Conservation (phyloP, 2,888 invertebrate species). For the Pecten maximus region DNA sequence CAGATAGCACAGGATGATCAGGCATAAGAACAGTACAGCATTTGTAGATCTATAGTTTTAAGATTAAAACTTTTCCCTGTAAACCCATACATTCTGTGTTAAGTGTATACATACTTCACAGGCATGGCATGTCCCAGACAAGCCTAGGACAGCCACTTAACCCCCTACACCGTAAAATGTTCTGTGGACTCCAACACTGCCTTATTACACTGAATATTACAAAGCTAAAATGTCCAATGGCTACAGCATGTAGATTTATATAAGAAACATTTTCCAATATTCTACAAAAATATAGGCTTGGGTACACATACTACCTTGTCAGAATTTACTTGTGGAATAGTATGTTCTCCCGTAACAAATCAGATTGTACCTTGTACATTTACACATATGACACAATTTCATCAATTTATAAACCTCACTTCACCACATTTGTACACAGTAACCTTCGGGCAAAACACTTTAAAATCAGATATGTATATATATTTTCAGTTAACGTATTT, state of each 20-base stretch:
- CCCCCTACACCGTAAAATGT: neutral
- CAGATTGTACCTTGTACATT: too few relatives aligned
- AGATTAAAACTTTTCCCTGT: constrained; percentile 23
- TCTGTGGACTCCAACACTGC: neutral
- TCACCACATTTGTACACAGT: too few relatives aligned
- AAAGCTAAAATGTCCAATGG: too few relatives aligned
- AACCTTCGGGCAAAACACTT: neutral
- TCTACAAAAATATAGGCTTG: too few relatives aligned
- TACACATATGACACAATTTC: neutral
- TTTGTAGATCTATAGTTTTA: constrained; percentile 13
- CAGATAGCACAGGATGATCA: neutral
- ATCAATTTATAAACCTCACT: too few relatives aligned
- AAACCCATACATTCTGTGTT: neutral
- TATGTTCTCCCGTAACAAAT: too few relatives aligned
- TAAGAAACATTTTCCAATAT: too few relatives aligned
- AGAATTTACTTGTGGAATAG: too few relatives aligned
- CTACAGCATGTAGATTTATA: too few relatives aligned
- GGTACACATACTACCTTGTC: too few relatives aligned
- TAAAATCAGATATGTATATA: neutral
- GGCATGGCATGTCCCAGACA: neutral
- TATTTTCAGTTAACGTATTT: neutral
- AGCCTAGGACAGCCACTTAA: constrained; percentile 28
- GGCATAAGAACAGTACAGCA: neutral
- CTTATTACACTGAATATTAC: too few relatives aligned
- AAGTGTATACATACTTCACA: constrained; percentile 8